Evolutionary conservation across 2,113 vertebrate genomes (phyloP), one percentile per base, ranked within the genome.

Genomic region (Chauna torquata): DNA sequence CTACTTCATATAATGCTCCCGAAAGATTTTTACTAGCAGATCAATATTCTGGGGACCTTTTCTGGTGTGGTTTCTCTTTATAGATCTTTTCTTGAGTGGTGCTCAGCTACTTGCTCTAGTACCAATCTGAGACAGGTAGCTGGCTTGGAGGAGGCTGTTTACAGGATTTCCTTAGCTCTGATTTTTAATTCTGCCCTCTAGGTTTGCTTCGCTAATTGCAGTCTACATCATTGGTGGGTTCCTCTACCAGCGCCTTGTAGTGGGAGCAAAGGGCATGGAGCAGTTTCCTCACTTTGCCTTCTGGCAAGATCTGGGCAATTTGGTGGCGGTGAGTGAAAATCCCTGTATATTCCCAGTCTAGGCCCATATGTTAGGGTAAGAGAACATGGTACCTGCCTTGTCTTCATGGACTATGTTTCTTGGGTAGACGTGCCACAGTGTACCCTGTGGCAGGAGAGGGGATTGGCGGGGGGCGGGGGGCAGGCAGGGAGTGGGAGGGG

Each of bases 221-320:
- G 96, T 99, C 76, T 99, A 99, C 94, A 96, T 99, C 34, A 97
- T 99, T 25, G 99, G 98, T 69, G 99, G 99, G 30, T 99, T 99
- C 97, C 97, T 99, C 20, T 99, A 99, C 95, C 99, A 99, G 96
- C 98, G 99, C 50, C 96, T 99, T 38, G 90, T 99, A 19, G 99
- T 99, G 27, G 99, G 99, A 88, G 99, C 99, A 69, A 99, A 99
- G 94, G 99, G 99, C 49, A 98, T 99, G 98, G 99, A 99, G 62
- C 99, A 99, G 75, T 99, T 99, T 77, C 99, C 99, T 27, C 99
- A 99, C 96, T 98, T 99, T 70, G 97, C 98, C 88, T 99, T 99
- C 96, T 99, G 99, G 99, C 98, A 98, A 88, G 99, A 99, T 88
- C 92, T 99, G 66, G 99, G 99, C 88, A 99, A 99, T 95, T 96